phyloP scores from a whole-genome alignment of 30 jellyfish, hydroid and myxozoan species.

The Chrysaora quinquecirrha region DNA sequence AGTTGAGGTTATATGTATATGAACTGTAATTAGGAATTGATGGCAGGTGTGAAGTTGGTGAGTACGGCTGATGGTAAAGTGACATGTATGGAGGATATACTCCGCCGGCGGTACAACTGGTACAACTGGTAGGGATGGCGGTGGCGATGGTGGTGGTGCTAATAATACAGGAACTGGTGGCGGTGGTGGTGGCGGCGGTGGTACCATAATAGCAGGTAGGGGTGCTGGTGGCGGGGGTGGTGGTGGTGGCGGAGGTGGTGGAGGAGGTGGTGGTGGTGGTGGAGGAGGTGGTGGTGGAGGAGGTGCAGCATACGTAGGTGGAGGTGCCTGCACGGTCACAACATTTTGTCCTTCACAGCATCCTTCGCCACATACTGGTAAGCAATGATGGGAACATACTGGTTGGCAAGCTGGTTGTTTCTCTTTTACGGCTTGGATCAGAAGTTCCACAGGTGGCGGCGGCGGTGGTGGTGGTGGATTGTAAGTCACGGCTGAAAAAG shows the following conservation, averaged over 20 bases:
- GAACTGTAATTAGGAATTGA: conserved; percentile 56
- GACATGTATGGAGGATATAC: conserved; percentile 48
- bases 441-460: conserved; percentile 78
- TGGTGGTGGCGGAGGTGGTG: conserved; percentile 69
- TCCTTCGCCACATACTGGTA: conserved; percentile 58
- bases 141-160: conserved; percentile 50
- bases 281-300: conserved; percentile 74
- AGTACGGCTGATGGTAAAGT: conserved; percentile 20
- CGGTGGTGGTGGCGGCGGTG: conserved; percentile 69
- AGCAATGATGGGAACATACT: conserved; percentile 63
- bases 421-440: conserved; percentile 46
- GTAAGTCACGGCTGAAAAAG: conserved; percentile 46
- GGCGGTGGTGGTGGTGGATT: conserved; percentile 81
- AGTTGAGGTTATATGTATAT: conserved; percentile 41
- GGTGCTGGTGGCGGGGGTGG: conserved; percentile 72
- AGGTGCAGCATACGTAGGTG: conserved; percentile 62
- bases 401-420: conserved; percentile 70
- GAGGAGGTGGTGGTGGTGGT: conserved; percentile 49
- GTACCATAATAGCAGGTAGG: too few relatives aligned
- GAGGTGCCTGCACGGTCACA: conserved; percentile 64
- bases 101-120: conserved; percentile 48
- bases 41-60: conserved; percentile 41
- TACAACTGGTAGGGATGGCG: conserved; percentile 48
- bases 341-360: conserved; percentile 43
- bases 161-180: conserved; percentile 51